These are phyloP conservation scores for Ormyrus labotus DNA, from an alignment of 2,888 invertebrate genomes.

Conservation along the genomic window DNA sequence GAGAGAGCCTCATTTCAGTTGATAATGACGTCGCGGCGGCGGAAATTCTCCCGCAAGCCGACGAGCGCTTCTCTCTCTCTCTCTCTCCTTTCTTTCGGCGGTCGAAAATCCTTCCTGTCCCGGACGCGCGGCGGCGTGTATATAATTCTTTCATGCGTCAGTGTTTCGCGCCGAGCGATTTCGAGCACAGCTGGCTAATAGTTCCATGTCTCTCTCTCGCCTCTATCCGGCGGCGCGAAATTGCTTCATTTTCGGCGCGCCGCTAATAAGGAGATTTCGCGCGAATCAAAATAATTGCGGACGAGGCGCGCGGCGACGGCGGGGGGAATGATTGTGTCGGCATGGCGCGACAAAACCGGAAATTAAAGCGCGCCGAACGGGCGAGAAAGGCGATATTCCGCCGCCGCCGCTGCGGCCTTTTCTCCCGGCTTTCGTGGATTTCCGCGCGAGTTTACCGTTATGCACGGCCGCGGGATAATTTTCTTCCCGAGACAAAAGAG, in stretches of 20 bases:
- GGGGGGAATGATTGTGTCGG: slow-evolving; percentile 3
- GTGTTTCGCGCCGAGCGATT: no score
- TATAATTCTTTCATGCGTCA: background rate
- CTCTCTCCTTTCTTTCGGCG: slow-evolving; percentile 7
- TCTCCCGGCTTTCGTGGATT: no score
- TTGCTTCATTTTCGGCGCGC: slow-evolving; percentile 39
- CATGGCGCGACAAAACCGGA: slow-evolving; percentile 63
- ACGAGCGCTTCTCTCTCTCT: background rate
- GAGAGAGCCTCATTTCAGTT: slow-evolving; percentile 28
- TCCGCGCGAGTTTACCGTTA: slow-evolving; percentile 4
- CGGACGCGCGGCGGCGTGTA: background rate
- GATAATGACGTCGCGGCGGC: slow-evolving; percentile 43
- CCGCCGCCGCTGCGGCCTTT: no score
- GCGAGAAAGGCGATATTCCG: slow-evolving; percentile 56
- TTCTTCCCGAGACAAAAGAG: background rate
- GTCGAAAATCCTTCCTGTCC: slow-evolving; percentile 52
- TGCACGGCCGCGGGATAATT: background rate
- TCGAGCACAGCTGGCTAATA: slow-evolving; percentile 6
- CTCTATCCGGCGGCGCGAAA: slow-evolving; percentile 29
- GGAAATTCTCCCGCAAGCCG: slow-evolving; percentile 41
- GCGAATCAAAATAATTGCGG: no score
- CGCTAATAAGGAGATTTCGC: slow-evolving; percentile 19
- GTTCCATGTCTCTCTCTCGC: slow-evolving; percentile 25
- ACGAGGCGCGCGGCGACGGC: no score
- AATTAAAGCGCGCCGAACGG: slow-evolving; percentile 63